These are phyloP conservation scores for Carassius auratus DNA, from an alignment of 2,113 vertebrate genomes.

Conservation along the genomic window DNA sequence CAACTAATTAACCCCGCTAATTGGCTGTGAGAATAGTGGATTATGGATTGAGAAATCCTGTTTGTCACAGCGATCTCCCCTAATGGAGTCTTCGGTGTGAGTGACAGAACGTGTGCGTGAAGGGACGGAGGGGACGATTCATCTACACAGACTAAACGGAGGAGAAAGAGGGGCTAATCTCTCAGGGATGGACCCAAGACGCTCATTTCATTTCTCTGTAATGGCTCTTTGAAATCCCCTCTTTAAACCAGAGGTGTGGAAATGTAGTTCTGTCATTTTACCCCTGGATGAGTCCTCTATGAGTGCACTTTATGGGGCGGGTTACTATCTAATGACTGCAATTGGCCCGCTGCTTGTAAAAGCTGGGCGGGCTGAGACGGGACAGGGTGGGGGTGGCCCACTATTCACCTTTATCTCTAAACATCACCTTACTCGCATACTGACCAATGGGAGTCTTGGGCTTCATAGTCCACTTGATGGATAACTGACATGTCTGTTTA, in stretches of 20 bases:
- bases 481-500: too few species aligned
- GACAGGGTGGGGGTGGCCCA: not conserved
- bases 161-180: slow-evolving; percentile 36
- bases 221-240: slow-evolving; percentile 55
- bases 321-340: slow-evolving; percentile 36
- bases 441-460: too few species aligned
- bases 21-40: slow-evolving; percentile 64
- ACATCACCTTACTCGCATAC: not conserved
- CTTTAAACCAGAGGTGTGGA: slow-evolving; percentile 52
- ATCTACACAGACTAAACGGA: not conserved
- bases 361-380: not conserved
- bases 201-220: slow-evolving; percentile 64
- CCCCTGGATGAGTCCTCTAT: slow-evolving; percentile 34
- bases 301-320: slow-evolving; percentile 2
- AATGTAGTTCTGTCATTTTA: slow-evolving; percentile 22
- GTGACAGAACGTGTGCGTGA: slow-evolving; percentile 36
- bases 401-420: not conserved
- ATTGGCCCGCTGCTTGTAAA: slow-evolving; percentile 4
- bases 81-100: slow-evolving; percentile 57
- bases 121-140: not conserved
- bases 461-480: too few species aligned
- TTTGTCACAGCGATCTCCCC: slow-evolving; percentile 67
- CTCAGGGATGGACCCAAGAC: slow-evolving; percentile 37
- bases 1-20: slow-evolving; percentile 75
- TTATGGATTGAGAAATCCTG: slow-evolving; percentile 67